phyloP scores from a whole-genome alignment of 2,888 invertebrate species.

The Synergus gifuensis region DNA sequence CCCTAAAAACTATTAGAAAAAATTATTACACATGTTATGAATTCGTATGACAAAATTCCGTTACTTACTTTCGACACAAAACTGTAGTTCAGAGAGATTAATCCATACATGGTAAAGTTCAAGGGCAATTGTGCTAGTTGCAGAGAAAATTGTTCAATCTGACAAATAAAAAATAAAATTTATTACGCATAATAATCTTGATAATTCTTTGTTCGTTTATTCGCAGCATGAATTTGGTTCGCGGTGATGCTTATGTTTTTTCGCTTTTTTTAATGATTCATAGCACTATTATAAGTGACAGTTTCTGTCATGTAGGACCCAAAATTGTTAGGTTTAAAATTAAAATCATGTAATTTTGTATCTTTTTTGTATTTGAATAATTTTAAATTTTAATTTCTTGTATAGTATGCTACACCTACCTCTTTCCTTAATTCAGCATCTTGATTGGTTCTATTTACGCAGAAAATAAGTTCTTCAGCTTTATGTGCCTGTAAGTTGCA shows the following conservation, averaged over 20 bases:
- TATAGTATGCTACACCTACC: not conserved
- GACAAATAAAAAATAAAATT: constrained; percentile 5
- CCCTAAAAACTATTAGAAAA: constrained; percentile 48
- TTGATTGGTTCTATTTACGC: not conserved
- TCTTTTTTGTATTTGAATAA: no score
- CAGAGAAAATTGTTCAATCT: constrained; percentile 56
- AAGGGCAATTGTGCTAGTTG: constrained; percentile 59
- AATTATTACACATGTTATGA: not conserved
- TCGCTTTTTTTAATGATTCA: no score
- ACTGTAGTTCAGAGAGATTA: constrained; percentile 52
- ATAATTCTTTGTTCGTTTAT: no score
- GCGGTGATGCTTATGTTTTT: no score
- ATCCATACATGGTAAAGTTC: constrained; percentile 54
- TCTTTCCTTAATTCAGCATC: not conserved
- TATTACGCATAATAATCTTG: not conserved
- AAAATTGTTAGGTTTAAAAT: no score
- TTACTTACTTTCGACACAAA: constrained; percentile 54
- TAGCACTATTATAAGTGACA: no score
- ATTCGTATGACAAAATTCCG: not conserved
- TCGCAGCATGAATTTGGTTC: no score
- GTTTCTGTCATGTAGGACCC: no score
- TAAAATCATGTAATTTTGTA: no score
- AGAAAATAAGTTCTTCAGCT: not conserved
- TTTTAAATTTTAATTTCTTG: no score
- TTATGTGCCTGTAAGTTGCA: not conserved